These are phyloP conservation scores for Siniperca scherzeri DNA, from an alignment of 2,797 vertebrate species.

Conservation along the genomic window DNA sequence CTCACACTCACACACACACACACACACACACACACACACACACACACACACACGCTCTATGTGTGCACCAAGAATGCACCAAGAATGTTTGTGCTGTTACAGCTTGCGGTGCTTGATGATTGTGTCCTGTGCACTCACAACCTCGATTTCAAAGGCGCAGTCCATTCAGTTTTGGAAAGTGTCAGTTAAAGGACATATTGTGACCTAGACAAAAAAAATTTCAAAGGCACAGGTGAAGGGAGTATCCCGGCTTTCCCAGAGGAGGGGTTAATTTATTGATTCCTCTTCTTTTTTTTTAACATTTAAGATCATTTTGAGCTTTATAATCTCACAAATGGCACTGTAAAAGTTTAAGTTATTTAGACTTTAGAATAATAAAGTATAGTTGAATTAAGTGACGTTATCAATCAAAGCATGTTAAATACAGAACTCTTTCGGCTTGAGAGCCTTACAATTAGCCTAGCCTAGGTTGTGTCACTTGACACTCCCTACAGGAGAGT, in stretches of 20 bases:
- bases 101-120: conserved; percentile 41
- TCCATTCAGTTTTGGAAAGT: conserved; percentile 12
- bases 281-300: neutral
- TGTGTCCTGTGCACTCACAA: conserved; percentile 39
- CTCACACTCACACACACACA: neutral
- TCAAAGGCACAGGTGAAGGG: neutral
- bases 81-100: conserved; percentile 57
- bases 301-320: neutral
- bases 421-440: neutral
- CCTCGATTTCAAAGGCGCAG: conserved; percentile 23
- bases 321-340: neutral
- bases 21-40: neutral
- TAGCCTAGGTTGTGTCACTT: neutral
- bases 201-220: neutral
- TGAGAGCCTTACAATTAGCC: neutral
- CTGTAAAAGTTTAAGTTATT: neutral
- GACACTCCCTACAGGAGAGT: conserved; percentile 42
- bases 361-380: neutral
- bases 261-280: conserved; percentile 9
- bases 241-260: neutral
- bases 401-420: conserved; percentile 4
- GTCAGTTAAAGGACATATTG: conserved; percentile 15
- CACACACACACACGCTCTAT: neutral
- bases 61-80: conserved; percentile 34
- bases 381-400: neutral